Conservation (phyloP, 2,888 invertebrate genomes). For the Chelonus formosanus region DNA sequence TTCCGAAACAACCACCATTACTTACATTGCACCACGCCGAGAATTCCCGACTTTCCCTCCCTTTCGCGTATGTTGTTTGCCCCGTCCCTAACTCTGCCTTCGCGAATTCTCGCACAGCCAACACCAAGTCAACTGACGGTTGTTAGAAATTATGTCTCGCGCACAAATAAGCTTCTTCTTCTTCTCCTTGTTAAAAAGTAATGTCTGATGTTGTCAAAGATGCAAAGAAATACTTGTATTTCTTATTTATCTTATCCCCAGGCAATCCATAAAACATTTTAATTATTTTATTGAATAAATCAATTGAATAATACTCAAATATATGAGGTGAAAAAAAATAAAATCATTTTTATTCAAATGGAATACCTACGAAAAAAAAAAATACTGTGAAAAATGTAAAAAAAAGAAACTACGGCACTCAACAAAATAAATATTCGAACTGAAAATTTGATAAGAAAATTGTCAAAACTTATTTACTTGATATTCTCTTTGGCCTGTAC, state of each 20-base stretch:
- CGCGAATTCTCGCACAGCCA: conserved; percentile 27
- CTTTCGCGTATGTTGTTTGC: conserved; percentile 11
- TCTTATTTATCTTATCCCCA: no score
- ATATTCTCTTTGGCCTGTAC: background rate
- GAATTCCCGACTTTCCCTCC: conserved; percentile 29
- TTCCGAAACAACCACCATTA: conserved; percentile 47
- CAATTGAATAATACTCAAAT: no score
- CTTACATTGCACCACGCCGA: conserved; percentile 40
- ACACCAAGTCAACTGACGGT: conserved; percentile 37
- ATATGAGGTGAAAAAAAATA: no score
- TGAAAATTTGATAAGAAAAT: no score
- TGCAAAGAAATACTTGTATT: background rate
- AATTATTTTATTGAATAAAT: no score
- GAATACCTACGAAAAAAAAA: no score
- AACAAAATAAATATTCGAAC: no score
- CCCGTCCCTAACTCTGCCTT: conserved; percentile 22
- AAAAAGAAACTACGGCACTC: no score
- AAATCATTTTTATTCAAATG: no score
- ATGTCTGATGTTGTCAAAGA: conserved; percentile 5
- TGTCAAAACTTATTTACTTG: no score
- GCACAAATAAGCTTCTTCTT: conserved; percentile 33
- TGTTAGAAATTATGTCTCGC: conserved; percentile 41
- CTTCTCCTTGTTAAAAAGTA: background rate
- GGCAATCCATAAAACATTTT: no score
- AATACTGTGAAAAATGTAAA: no score